Evolutionary conservation across 2,888 invertebrate species (phyloP).

Genomic region (Gymnocheta viridis): DNA sequence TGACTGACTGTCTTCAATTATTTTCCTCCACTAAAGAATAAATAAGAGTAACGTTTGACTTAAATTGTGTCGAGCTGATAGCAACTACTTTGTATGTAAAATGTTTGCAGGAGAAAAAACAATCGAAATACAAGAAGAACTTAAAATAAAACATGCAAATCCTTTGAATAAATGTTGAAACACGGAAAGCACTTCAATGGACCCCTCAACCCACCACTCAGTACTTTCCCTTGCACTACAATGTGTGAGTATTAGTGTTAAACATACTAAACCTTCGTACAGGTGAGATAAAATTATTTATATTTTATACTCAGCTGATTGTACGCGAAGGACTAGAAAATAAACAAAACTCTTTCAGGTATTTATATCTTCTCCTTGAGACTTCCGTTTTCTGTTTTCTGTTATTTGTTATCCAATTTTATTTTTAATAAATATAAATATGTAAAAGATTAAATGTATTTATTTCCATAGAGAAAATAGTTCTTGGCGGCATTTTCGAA

Average conservation of each 20-base stretch:
- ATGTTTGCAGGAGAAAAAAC: neutral
- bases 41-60: slow-evolving; percentile 16
- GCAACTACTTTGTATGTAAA: slow-evolving; percentile 5
- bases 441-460: slow-evolving; percentile 24
- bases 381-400: slow-evolving; percentile 53
- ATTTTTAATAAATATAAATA: neutral
- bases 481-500: slow-evolving; percentile 65
- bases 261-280: neutral
- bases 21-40: neutral
- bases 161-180: slow-evolving; percentile 39
- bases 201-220: neutral
- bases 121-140: neutral
- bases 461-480: slow-evolving; percentile 26
- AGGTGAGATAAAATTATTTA: slow-evolving; percentile 46
- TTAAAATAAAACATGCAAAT: slow-evolving; percentile 56
- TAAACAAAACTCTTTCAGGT: slow-evolving; percentile 19
- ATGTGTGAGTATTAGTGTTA: neutral
- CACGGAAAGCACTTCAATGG: slow-evolving; percentile 13
- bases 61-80: slow-evolving; percentile 8
- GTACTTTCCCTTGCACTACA: neutral
- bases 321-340: neutral
- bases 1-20: slow-evolving; percentile 2
- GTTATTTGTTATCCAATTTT: slow-evolving; percentile 24
- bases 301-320: slow-evolving; percentile 5
- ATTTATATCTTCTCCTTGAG: slow-evolving; percentile 44